These are phyloP conservation scores for Ormyrus pomaceus DNA, from an alignment of 2,888 invertebrate species.

Conservation along the genomic window DNA sequence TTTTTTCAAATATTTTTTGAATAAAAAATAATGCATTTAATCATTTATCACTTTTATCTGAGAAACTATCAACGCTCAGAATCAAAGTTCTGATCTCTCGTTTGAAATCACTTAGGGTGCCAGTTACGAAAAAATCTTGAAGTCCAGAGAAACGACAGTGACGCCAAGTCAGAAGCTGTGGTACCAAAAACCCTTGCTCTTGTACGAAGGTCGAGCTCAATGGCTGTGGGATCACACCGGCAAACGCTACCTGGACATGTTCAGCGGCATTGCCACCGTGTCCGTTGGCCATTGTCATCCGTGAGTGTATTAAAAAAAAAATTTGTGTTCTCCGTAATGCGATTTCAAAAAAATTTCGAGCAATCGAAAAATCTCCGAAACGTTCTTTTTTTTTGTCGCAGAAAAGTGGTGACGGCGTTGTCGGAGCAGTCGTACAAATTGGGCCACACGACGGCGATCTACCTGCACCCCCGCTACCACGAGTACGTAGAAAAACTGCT, in stretches of 20 bases:
- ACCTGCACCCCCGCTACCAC: slow-evolving; percentile 91
- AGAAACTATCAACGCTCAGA: too few relatives aligned
- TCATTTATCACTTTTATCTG: too few relatives aligned
- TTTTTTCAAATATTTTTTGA: too few relatives aligned
- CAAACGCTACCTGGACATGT: slow-evolving; percentile 93
- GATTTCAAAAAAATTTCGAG: too few relatives aligned
- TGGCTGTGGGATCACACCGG: slow-evolving; percentile 94
- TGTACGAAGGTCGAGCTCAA: slow-evolving; percentile 93
- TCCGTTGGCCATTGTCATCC: slow-evolving; percentile 99
- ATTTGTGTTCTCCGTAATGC: too few relatives aligned
- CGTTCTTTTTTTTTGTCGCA: slow-evolving; percentile 70
- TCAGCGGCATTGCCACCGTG: slow-evolving; percentile 97
- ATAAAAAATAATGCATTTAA: too few relatives aligned
- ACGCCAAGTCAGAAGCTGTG: slow-evolving; percentile 84
- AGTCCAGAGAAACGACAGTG: slow-evolving; percentile 80
- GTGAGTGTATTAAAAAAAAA: slow-evolving; percentile 80
- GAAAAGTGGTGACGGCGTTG: slow-evolving; percentile 89
- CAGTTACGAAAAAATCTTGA: slow-evolving; percentile 78
- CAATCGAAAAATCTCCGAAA: too few relatives aligned
- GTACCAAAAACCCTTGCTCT: slow-evolving; percentile 89
- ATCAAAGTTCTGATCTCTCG: too few relatives aligned
- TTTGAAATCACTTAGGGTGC: slow-evolving; percentile 73
- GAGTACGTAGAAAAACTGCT: slow-evolving; percentile 92
- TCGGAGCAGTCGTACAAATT: slow-evolving; percentile 87
- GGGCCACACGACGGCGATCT: slow-evolving; percentile 96